These are phyloP conservation scores for Pherbina coryleti DNA, from an alignment of 2,888 invertebrate genomes.

Conservation along the genomic window DNA sequence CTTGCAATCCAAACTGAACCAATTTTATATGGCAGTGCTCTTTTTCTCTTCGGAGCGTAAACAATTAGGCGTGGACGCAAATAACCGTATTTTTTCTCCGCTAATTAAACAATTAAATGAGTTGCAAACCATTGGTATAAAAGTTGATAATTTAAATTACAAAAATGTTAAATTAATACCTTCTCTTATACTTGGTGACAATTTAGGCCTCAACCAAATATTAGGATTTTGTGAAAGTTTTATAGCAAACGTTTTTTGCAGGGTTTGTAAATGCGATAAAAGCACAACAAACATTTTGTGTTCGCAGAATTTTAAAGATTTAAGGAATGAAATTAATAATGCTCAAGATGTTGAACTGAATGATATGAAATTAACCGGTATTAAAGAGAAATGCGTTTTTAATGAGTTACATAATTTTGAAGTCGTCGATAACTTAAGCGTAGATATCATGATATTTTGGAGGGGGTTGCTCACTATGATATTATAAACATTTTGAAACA, in stretches of 20 bases:
- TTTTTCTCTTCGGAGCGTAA: not conserved
- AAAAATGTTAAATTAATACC: no score
- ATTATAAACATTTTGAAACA: not conserved
- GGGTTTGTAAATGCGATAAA: not conserved
- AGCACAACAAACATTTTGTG: not conserved
- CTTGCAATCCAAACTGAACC: not conserved
- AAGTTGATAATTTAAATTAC: no score
- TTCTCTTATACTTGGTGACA: no score
- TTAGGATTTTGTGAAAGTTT: conserved; percentile 1
- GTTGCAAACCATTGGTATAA: no score
- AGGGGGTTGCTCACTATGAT: conserved; percentile 30
- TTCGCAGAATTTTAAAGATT: no score
- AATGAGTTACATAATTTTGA: conserved; percentile 34
- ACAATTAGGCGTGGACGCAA: not conserved
- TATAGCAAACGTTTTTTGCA: not conserved
- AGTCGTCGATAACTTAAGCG: conserved; percentile 25
- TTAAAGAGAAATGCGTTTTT: conserved; percentile 3
- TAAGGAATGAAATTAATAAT: no score
- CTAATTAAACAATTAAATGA: no score
- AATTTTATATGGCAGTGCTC: not conserved
- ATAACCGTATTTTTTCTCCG: not conserved
- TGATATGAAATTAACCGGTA: no score
- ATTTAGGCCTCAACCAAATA: no score
- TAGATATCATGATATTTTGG: conserved; percentile 32
- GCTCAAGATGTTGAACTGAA: no score